Evolutionary conservation across 2,113 vertebrate species (phyloP), one percentile per base, ranked within the genome.

Genomic region (Chlorocebus sabaeus): DNA sequence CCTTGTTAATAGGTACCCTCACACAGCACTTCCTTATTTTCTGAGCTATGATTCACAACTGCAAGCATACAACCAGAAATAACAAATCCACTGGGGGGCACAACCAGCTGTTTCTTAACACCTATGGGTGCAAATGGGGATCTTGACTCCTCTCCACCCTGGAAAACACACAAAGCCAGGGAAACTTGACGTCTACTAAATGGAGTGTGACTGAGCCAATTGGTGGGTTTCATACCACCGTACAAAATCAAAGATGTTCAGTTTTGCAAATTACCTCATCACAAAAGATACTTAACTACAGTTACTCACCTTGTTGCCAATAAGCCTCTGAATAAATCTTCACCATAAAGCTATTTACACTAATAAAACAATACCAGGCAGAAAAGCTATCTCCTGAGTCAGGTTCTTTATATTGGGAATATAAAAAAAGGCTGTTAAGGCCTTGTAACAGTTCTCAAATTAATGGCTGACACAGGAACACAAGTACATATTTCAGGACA

Each of bases 271-370:
- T 96, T 79, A 95, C 35, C 89, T 30, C 17, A 89, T 97, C 93
- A 85, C 12, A 92, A 84, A 93, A 57, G 75, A n/a, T 89, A 93
- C 80, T 35, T 86, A 95, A 97, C 91, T 95, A 93, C 3, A 93
- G 38, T n/a, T 85, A 85, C 45, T 30, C 1, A 35, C 32, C 12
- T 75, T 84, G 92, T 90, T 87, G 94, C 85, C 88, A 84, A 91
- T 92, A 96, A 98, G 97, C 93, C 78, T 81, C 4, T 8, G 59
- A 98, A 67, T 97, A 96, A 98, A 97, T 98, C 97, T 95, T 43
- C 22, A 52, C 68, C 59, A 86, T 79, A 78, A 96, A 96, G 84
- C 22, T 91, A 92, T 95, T 64, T 97, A 95, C 85, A 96, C 80
- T 82, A 88, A 97, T 95, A 98, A 98, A 94, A 92, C 78, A 97